Percentiles rank a stretch among this genome's conserved stretches.
phyloP scores from a whole-genome alignment of 2,797 vertebrate species.

The Anabas testudineus region DNA sequence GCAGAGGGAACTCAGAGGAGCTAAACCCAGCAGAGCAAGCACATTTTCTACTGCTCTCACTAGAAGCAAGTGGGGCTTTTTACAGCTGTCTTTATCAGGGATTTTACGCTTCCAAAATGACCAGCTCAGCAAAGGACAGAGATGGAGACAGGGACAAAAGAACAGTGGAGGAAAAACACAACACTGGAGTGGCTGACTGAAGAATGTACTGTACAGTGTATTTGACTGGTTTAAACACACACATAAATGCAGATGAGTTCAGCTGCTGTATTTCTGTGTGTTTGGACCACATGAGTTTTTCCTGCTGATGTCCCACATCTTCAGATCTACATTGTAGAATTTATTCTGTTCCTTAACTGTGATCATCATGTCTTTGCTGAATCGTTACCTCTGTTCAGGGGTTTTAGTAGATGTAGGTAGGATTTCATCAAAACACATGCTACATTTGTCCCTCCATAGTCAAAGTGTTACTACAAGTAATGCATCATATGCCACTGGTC shows the following conservation, averaged over 20 bases:
- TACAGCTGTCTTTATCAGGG: slow-evolving; percentile 68
- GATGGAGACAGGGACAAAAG: slow-evolving; percentile 51
- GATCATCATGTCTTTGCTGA: background rate
- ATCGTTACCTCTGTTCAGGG: background rate
- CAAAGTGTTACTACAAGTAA: too few relatives aligned
- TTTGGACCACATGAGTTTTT: background rate
- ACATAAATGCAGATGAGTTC: slow-evolving; percentile 21
- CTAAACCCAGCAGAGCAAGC: slow-evolving; percentile 59
- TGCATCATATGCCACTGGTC: too few relatives aligned
- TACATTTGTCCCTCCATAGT: too few relatives aligned
- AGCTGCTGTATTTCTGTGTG: background rate
- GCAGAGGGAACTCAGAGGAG: slow-evolving; percentile 50
- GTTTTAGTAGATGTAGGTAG: background rate
- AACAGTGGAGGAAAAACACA: slow-evolving; percentile 30
- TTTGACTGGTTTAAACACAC: slow-evolving; percentile 5
- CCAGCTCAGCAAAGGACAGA: slow-evolving; percentile 73
- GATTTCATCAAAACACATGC: slow-evolving; percentile 2
- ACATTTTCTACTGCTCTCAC: slow-evolving; percentile 62
- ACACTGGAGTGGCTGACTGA: slow-evolving; percentile 30
- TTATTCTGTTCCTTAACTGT: background rate
- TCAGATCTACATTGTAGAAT: background rate
- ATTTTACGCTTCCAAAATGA: slow-evolving; percentile 67
- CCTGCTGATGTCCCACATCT: too few relatives aligned
- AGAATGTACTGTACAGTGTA: background rate
- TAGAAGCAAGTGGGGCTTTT: slow-evolving; percentile 68